Conservation (phyloP, 2,888 invertebrate species). For the Hyposoter didymator region DNA sequence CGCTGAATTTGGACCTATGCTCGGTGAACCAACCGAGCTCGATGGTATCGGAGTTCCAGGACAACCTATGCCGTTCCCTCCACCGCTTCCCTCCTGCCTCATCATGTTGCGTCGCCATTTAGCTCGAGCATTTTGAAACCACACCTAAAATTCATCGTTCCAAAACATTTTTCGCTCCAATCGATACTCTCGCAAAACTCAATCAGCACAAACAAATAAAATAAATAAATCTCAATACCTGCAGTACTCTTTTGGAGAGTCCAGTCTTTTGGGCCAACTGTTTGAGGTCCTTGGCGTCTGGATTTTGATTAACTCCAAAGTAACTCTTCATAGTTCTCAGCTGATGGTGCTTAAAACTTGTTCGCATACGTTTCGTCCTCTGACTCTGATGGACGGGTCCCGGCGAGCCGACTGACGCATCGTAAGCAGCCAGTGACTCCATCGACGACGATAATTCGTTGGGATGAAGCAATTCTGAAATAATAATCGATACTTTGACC, state of each 20-base stretch:
- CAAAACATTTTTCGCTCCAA: neutral
- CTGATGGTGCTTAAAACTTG: slow-evolving; percentile 99
- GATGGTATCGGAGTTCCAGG: slow-evolving; percentile 82
- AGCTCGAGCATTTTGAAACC: slow-evolving; percentile 99
- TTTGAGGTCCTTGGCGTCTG: slow-evolving; percentile 99
- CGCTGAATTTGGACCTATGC: slow-evolving; percentile 81
- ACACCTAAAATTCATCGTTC: slow-evolving; percentile 89
- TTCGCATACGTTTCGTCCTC: slow-evolving; percentile 98
- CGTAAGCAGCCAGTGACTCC: slow-evolving; percentile 91
- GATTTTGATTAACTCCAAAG: slow-evolving; percentile 99
- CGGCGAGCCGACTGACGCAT: slow-evolving; percentile 90
- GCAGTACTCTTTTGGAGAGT: slow-evolving; percentile 97
- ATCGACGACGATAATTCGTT: slow-evolving; percentile 91
- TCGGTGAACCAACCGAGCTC: slow-evolving; percentile 82
- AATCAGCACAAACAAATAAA: neutral
- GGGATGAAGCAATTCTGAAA: slow-evolving; percentile 90
- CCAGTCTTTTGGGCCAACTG: slow-evolving; percentile 99
- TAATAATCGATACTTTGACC: slow-evolving; percentile 15
- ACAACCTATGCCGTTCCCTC: slow-evolving; percentile 77
- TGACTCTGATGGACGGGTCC: slow-evolving; percentile 88
- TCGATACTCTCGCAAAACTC: neutral
- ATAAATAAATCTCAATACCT: slow-evolving; percentile 87
- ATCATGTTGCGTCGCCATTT: slow-evolving; percentile 98
- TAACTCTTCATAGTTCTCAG: slow-evolving; percentile 99
- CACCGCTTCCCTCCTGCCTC: slow-evolving; percentile 89